A percentile compares a stretch with the other conserved stretches of the same genome.
phyloP scores from a whole-genome alignment of 1,140 invertebrate genomes.

The Brachionus rotundiformis region DNA sequence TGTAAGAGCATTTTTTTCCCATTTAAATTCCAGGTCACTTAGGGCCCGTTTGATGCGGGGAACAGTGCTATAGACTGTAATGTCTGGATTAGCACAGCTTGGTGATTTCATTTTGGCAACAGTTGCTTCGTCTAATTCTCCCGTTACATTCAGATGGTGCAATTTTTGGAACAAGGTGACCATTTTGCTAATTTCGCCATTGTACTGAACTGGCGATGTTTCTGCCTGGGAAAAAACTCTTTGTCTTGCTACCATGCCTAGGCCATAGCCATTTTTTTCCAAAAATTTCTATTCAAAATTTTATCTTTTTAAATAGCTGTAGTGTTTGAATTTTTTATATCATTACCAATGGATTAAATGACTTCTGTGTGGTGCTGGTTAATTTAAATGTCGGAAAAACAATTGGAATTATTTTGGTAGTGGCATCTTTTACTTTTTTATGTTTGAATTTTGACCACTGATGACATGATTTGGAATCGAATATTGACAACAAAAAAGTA shows the following conservation, averaged over 20 bases:
- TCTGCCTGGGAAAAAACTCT: not conserved
- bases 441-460: too few species aligned
- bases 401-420: too few species aligned
- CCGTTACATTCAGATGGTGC: slow-evolving; percentile 35
- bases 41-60: not conserved
- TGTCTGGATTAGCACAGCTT: slow-evolving; percentile 39
- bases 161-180: slow-evolving; percentile 17
- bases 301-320: too few species aligned
- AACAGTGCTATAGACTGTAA: not conserved
- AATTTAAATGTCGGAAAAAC: too few species aligned
- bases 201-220: not conserved
- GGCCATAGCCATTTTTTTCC: slow-evolving; percentile 40
- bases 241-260: not conserved
- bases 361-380: too few species aligned
- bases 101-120: not conserved
- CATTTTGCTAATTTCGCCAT: slow-evolving; percentile 10
- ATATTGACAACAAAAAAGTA: too few species aligned
- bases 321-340: too few species aligned
- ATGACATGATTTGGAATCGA: too few species aligned
- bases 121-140: slow-evolving; percentile 5
- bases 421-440: too few species aligned
- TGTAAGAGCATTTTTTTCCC: not conserved
- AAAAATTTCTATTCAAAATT: slow-evolving; percentile 20
- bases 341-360: too few species aligned
- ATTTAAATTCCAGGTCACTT: not conserved